Evolutionary conservation across 2,113 vertebrate species (phyloP).

Genomic region (Colius striatus): DNA sequence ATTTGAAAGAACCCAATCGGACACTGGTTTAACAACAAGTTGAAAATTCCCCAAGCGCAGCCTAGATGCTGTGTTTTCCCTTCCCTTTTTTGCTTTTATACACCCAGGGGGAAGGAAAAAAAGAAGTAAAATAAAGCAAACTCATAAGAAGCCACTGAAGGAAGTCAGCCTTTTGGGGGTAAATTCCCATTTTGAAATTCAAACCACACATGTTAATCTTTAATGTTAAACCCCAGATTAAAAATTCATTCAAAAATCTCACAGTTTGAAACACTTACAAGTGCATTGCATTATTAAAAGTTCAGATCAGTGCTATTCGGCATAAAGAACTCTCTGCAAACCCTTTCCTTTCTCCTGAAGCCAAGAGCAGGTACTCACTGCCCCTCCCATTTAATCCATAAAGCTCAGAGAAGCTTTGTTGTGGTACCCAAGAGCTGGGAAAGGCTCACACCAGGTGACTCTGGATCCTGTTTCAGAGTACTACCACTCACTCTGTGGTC

Average conservation of each 20-base stretch:
- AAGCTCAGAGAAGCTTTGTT: slow-evolving; percentile 9
- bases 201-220: slow-evolving; percentile 69
- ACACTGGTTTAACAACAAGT: neutral
- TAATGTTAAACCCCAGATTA: slow-evolving; percentile 74
- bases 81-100: neutral
- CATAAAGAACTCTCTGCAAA: slow-evolving; percentile 40
- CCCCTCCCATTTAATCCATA: neutral
- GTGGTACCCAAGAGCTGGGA: neutral
- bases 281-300: slow-evolving; percentile 71
- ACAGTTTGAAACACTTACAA: slow-evolving; percentile 73
- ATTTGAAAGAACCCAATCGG: neutral
- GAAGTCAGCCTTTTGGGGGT: slow-evolving; percentile 18
- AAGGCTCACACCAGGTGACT: neutral
- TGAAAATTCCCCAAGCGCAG: neutral
- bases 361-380: neutral
- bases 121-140: neutral
- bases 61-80: neutral
- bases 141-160: neutral
- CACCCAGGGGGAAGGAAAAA: neutral
- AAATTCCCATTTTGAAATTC: slow-evolving; percentile 58
- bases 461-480: neutral
- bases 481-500: neutral
- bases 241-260: slow-evolving; percentile 75
- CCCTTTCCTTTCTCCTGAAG: neutral
- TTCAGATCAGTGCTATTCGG: slow-evolving; percentile 47